Conservation (phyloP, 2,888 invertebrate species). For the Drosophila rellima region DNA sequence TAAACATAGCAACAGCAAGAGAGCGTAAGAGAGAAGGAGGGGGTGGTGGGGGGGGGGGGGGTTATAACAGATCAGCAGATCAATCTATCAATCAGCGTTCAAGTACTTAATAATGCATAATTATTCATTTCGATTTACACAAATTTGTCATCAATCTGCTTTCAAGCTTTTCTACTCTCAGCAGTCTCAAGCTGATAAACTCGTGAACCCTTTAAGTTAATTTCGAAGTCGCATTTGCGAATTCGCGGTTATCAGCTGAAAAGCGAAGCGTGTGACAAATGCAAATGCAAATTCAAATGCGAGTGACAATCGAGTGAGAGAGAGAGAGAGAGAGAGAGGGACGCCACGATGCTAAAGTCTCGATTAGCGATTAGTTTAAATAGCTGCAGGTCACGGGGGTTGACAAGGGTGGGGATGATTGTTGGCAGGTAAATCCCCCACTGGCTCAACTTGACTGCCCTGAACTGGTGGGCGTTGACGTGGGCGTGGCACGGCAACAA, state of each 20-base stretch:
- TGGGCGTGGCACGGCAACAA: slow-evolving; percentile 30
- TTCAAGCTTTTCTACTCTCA: neutral
- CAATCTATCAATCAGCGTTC: slow-evolving; percentile 33
- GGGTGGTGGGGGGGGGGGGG: too few relatives aligned
- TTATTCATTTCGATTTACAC: slow-evolving; percentile 20
- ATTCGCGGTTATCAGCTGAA: slow-evolving; percentile 52
- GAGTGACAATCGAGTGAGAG: neutral
- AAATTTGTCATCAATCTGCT: slow-evolving; percentile 24
- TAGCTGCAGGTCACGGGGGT: neutral
- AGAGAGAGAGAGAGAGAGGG: neutral
- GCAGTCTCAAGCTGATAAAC: slow-evolving; percentile 9
- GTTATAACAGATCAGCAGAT: slow-evolving; percentile 35
- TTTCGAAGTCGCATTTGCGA: slow-evolving; percentile 46
- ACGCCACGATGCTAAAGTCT: neutral
- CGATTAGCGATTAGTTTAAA: slow-evolving; percentile 32
- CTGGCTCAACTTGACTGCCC: neutral
- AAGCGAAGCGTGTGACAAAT: slow-evolving; percentile 51
- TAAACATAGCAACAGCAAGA: slow-evolving; percentile 16
- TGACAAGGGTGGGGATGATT: neutral
- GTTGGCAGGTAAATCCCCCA: slow-evolving; percentile 1
- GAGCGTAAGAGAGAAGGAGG: neutral
- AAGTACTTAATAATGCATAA: slow-evolving; percentile 25
- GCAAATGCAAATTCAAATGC: slow-evolving; percentile 43
- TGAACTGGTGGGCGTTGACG: slow-evolving; percentile 1
- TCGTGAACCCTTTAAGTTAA: slow-evolving; percentile 31